Percentiles rank a stretch among this genome's conserved stretches.
Conservation (phyloP, 53 echinoderm and acorn worm genomes). For the Apostichopus leukothele region DNA sequence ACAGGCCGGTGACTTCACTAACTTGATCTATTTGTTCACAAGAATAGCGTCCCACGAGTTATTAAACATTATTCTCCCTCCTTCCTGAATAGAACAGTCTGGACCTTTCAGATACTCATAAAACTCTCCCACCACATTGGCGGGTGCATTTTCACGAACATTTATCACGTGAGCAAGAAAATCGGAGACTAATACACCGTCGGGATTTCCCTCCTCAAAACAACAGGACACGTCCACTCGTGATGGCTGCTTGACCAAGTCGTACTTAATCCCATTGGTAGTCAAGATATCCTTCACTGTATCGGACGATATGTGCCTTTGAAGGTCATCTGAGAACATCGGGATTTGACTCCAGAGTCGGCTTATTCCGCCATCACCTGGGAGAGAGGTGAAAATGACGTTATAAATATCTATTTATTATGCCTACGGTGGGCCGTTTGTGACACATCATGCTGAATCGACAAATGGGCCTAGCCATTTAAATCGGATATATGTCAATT, state of each 20-base stretch:
- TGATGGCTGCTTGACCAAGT: conserved; percentile 13
- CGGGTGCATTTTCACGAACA: not conserved
- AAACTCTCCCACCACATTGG: not conserved
- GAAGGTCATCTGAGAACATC: conserved; percentile 24
- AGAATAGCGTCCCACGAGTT: conserved; percentile 45
- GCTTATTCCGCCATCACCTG: conserved; percentile 6
- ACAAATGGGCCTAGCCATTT: not conserved
- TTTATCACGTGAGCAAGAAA: conserved; percentile 42
- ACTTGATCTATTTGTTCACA: not conserved
- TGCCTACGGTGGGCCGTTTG: no score
- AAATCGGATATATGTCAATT: not conserved
- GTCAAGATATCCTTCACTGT: not conserved
- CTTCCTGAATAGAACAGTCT: conserved; percentile 42
- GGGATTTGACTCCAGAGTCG: conserved; percentile 9
- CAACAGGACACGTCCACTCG: conserved; percentile 45
- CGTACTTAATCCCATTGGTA: conserved; percentile 10
- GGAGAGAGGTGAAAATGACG: not conserved
- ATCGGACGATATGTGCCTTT: conserved; percentile 8
- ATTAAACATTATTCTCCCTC: conserved; percentile 33
- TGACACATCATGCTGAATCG: no score
- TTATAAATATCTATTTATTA: no score
- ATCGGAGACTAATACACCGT: conserved; percentile 25
- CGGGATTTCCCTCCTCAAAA: conserved; percentile 30
- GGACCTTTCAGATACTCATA: conserved; percentile 34
- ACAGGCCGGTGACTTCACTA: no score